Evolutionary conservation across 2,113 vertebrate genomes (phyloP).

Genomic region (Carollia perspicillata): DNA sequence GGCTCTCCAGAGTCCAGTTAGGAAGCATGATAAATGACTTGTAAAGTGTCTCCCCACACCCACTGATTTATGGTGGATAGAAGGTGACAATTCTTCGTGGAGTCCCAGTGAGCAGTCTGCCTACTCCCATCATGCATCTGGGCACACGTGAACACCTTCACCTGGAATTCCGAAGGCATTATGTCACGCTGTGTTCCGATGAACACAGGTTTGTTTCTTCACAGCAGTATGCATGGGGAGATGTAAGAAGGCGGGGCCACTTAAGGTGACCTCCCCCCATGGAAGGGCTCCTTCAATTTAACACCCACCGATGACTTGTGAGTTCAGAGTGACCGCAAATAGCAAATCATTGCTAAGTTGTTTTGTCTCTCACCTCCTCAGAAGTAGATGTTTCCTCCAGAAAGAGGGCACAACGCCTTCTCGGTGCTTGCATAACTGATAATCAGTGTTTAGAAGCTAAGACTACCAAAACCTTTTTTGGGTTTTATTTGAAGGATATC

Average conservation of each 20-base stretch:
- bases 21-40: constrained; percentile 54
- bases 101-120: not conserved
- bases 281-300: constrained; percentile 35
- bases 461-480: not conserved
- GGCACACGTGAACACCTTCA: constrained; percentile 21
- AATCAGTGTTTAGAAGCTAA: not conserved
- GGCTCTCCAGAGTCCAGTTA: constrained; percentile 54
- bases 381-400: not conserved
- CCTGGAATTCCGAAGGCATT: constrained; percentile 61
- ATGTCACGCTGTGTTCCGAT: constrained; percentile 34
- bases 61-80: constrained; percentile 3
- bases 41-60: not conserved
- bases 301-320: constrained; percentile 20
- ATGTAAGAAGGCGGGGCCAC: not conserved
- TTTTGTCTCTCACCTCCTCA: constrained; percentile 27
- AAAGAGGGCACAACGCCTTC: not conserved
- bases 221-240: constrained; percentile 22
- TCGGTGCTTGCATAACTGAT: not conserved
- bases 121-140: constrained; percentile 22
- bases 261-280: not conserved
- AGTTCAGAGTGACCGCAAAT: not conserved
- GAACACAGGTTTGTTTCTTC: constrained; percentile 55
- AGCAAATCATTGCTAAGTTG: constrained; percentile 35
- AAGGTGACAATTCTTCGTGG: constrained; percentile 29
- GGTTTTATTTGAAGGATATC: constrained; percentile 26